phyloP scores from a whole-genome alignment of 2,113 vertebrate species.

The Isichthys henryi region DNA sequence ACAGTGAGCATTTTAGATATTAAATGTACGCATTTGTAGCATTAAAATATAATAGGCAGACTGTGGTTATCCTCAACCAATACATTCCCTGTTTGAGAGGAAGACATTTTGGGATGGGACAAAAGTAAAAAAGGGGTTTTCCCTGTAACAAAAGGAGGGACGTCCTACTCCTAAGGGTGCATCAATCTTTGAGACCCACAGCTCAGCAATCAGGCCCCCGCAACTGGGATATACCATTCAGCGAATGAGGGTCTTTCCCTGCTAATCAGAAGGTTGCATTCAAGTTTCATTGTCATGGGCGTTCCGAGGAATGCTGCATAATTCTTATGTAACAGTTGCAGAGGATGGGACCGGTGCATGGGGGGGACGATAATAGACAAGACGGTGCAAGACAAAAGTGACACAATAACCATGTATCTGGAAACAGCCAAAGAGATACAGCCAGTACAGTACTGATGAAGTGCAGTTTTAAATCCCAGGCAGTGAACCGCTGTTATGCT shows the following conservation, averaged over 20 bases:
- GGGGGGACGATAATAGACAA: background rate
- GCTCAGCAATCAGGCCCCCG: background rate
- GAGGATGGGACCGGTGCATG: background rate
- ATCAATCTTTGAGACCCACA: background rate
- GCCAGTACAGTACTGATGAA: background rate
- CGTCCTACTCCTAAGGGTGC: background rate
- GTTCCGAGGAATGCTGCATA: background rate
- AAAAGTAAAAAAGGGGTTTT: background rate
- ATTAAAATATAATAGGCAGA: background rate
- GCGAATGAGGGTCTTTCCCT: background rate
- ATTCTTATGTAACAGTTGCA: background rate
- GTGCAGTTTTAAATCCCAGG: background rate
- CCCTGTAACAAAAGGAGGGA: background rate
- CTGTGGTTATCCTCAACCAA: background rate
- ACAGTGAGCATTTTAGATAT: background rate
- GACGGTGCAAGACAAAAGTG: background rate
- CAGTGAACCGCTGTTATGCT: background rate
- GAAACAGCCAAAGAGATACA: background rate
- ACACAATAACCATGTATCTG: background rate
- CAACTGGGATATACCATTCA: background rate
- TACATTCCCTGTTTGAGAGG: background rate
- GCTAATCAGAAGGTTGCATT: background rate
- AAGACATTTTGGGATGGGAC: background rate
- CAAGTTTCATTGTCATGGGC: background rate
- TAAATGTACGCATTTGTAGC: background rate